These are phyloP conservation scores for Cochlearius cochlearius DNA, from an alignment of 2,113 vertebrate species.

Conservation along the genomic window DNA sequence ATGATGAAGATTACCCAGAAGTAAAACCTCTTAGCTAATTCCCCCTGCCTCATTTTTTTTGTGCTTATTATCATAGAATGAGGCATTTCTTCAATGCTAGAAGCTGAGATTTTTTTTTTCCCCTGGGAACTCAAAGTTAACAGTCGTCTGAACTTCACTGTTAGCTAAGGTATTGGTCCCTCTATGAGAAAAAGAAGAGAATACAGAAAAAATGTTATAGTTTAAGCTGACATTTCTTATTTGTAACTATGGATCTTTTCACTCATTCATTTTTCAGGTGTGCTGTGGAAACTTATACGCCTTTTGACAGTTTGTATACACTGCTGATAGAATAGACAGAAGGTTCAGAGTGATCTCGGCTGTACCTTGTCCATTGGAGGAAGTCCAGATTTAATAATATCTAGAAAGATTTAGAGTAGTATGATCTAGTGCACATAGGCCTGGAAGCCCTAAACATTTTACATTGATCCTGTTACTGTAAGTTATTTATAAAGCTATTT, in stretches of 20 bases:
- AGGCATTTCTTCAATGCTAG: background rate
- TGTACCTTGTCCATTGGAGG: fast-evolving
- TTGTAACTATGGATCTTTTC: background rate
- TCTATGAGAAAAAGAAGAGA: background rate
- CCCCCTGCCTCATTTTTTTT: background rate
- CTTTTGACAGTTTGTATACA: background rate
- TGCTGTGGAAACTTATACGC: background rate
- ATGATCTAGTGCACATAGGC: background rate
- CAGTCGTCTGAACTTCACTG: background rate
- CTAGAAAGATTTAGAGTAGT: background rate
- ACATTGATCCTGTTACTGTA: background rate
- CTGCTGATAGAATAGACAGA: background rate
- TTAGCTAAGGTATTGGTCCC: background rate
- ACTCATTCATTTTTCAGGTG: background rate
- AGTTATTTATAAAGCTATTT: background rate
- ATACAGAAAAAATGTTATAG: background rate
- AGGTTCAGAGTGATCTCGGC: background rate
- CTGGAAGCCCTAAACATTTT: background rate
- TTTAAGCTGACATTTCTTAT: background rate
- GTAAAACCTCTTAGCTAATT: background rate
- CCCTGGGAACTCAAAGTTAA: background rate
- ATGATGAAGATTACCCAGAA: background rate
- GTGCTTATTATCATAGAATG: background rate
- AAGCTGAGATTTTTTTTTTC: background rate
- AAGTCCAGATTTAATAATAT: background rate